phyloP scores from a whole-genome alignment of 2,888 invertebrate species.

The Xylota segnis region DNA sequence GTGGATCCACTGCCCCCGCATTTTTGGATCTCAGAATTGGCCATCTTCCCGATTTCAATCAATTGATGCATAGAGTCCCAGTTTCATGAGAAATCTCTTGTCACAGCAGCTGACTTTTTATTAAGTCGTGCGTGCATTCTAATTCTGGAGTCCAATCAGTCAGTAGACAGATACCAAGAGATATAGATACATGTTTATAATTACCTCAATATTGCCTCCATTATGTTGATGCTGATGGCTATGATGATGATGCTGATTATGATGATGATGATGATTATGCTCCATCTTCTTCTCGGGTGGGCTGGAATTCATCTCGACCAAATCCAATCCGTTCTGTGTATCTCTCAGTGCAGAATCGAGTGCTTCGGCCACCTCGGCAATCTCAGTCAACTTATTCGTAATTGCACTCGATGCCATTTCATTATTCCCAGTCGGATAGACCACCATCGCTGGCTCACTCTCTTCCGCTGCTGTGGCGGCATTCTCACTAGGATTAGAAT shows the following conservation, averaged over 20 bases:
- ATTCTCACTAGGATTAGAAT: conserved; percentile 55
- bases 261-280: conserved; percentile 57
- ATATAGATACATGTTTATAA: background rate
- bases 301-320: conserved; percentile 77
- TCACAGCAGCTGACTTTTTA: conserved; percentile 5
- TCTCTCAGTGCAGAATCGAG: conserved; percentile 87
- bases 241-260: conserved; percentile 39
- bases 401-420: conserved; percentile 88
- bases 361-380: conserved; percentile 88
- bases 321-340: conserved; percentile 82
- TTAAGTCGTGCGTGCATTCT: background rate
- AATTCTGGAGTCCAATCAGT: background rate
- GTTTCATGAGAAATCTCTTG: background rate
- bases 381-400: conserved; percentile 87
- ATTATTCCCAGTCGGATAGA: conserved; percentile 85
- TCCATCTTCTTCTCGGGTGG: conserved; percentile 80
- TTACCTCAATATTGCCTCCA: conserved; percentile 77
- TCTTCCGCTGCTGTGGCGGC: conserved; percentile 12
- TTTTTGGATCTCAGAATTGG: background rate
- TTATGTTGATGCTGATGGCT: conserved; percentile 44
- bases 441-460: conserved; percentile 72
- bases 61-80: background rate
- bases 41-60: background rate
- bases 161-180: background rate
- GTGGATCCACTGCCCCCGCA: no score